Conservation (phyloP, 2,113 vertebrate genomes). For the Phaethon lepturus region DNA sequence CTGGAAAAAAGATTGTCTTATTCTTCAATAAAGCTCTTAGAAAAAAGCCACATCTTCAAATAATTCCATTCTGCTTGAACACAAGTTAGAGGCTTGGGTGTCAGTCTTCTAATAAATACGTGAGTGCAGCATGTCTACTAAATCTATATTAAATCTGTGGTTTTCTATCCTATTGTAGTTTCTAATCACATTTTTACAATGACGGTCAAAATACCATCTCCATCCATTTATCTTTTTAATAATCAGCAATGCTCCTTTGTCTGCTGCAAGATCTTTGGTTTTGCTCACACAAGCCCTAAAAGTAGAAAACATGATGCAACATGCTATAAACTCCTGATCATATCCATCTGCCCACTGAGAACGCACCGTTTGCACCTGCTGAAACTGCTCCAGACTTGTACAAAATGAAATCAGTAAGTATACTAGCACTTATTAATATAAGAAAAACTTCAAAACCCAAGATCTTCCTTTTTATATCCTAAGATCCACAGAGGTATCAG, state of each 20-base stretch:
- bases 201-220: not conserved
- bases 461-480: not conserved
- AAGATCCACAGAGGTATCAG: not conserved
- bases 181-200: constrained; percentile 53
- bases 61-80: not conserved
- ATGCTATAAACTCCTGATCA: not conserved
- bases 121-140: not conserved
- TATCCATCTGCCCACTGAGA: not conserved
- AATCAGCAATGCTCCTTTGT: constrained; percentile 39
- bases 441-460: not conserved
- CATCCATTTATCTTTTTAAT: constrained; percentile 49
- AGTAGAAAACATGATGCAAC: constrained; percentile 33
- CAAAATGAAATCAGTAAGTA: not conserved
- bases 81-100: not conserved
- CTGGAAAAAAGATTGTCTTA: not conserved
- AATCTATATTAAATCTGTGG: constrained; percentile 66
- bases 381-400: not conserved
- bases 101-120: not conserved
- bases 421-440: not conserved
- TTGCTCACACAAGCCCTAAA: constrained; percentile 8
- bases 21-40: not conserved
- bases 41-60: not conserved
- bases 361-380: not conserved
- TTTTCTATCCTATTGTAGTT: not conserved
- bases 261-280: constrained; percentile 26